These are phyloP conservation scores for Ctenosaura bakeri DNA, from an alignment of 2,797 vertebrate species.

Conservation along the genomic window DNA sequence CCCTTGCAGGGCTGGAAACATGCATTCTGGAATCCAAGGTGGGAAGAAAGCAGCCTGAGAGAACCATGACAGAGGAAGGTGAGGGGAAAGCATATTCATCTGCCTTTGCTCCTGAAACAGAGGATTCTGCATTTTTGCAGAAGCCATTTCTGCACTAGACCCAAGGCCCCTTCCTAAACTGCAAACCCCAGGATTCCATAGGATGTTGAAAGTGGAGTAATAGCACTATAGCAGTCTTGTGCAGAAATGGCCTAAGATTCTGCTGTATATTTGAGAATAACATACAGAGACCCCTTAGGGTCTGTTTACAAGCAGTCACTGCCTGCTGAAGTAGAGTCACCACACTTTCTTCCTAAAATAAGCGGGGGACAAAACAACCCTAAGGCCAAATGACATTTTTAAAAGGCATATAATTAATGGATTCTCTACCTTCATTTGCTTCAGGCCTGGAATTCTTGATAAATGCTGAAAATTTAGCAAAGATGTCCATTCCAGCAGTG, in stretches of 20 bases:
- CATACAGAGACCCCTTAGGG: neutral
- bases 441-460: conserved; percentile 99
- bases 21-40: neutral
- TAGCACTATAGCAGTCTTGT: too few relatives aligned
- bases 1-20: neutral
- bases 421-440: conserved; percentile 91
- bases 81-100: neutral
- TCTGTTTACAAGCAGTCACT: neutral
- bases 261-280: too few relatives aligned
- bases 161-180: too few relatives aligned
- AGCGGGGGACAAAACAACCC: neutral
- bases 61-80: neutral
- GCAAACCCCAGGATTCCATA: too few relatives aligned
- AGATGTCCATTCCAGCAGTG: conserved; percentile 98
- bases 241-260: neutral
- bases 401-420: neutral
- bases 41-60: neutral
- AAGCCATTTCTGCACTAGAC: too few relatives aligned
- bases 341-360: too few relatives aligned
- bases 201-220: too few relatives aligned
- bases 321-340: neutral
- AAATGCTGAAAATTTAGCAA: conserved; percentile 98
- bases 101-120: neutral
- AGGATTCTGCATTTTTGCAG: too few relatives aligned
- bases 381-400: fast-evolving